Base-by-base conservation (phyloP, 2,888 invertebrate species). In the Caenorhabditis sp. region DNA sequence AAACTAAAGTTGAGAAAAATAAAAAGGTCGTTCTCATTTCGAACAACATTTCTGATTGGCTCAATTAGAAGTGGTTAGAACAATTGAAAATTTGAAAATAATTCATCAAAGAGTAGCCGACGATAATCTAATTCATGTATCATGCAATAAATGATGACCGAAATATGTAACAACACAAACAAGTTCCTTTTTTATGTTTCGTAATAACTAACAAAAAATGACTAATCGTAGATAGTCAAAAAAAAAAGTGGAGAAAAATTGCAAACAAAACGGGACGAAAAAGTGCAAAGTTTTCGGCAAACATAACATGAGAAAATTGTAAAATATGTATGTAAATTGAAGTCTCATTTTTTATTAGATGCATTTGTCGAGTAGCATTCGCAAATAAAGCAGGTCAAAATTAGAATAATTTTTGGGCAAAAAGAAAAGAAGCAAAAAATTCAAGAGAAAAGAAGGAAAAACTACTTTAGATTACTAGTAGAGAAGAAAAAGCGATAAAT, bases 311-410 rank as follows among this genome's bases (percentile, higher is more conserved):
- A 43, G 43, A 43, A 43, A 43, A 43, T 43, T 6, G 17, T 10
- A 43, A 43, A 43, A 43, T 43, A 43, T 43, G 43, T 43, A 43
- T 43, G 43, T 43, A 43, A 43, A 43, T 43, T 43, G 43, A 14
- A 43, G 43, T 17, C 43, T 43, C 43, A 43, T 43, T 43, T 43
- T 43, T 12, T 43, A 43, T 43, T 43, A 43, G 17, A 24, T 24
- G 69, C 69, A 70, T 65, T 61, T 62, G 65, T 51, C 53, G 10
- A 14, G 19, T 51, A 57, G 23, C 59, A n/a, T n/a, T 36, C 58
- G 53, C 43, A 58, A 57, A 61, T 62, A 62, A 61, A 26, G 36
- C 50, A 50, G 31, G 60, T 54, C 31, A 23, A 58, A 61, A 54
- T 58, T 53, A 62, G 65, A 64, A 64, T n/a, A n/a, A 21, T 31